A percentile compares a stretch with the other conserved stretches of the same genome.
Evolutionary conservation across 1,140 invertebrate species (phyloP).

Genomic region (Physella acuta): DNA sequence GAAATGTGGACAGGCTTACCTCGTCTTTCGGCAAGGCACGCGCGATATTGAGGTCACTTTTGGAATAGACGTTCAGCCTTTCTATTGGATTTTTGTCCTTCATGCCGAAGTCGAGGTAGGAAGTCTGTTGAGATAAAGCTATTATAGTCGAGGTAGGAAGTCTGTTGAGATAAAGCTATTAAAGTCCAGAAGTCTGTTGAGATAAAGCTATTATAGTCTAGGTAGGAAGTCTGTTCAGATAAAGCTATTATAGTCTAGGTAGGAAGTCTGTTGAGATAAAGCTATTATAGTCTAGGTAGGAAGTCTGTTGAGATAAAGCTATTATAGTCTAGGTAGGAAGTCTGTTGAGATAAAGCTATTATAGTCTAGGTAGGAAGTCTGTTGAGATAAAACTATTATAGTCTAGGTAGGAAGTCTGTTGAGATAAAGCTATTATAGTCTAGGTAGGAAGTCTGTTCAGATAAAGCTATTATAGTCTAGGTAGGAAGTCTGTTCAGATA

Average conservation of each 20-base stretch:
- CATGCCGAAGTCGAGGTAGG: conserved; percentile 36
- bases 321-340: no score
- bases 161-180: not conserved
- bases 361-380: no score
- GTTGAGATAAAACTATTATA: no score
- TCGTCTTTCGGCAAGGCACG: conserved; percentile 30
- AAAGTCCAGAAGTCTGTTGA: not conserved
- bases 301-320: no score
- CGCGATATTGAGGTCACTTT: conserved; percentile 26
- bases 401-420: no score
- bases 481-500: no score
- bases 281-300: no score
- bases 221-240: not conserved
- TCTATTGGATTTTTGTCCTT: conserved; percentile 38
- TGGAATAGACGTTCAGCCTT: conserved; percentile 33
- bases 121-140: conserved; percentile 23
- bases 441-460: no score
- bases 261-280: not conserved
- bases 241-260: not conserved
- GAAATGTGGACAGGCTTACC: conserved; percentile 12
- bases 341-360: no score
- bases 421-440: no score
- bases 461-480: no score
- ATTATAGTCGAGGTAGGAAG: not conserved
- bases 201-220: not conserved